phyloP scores from a whole-genome alignment of 1,140 invertebrate genomes.

The Bilobella aurantiaca region DNA sequence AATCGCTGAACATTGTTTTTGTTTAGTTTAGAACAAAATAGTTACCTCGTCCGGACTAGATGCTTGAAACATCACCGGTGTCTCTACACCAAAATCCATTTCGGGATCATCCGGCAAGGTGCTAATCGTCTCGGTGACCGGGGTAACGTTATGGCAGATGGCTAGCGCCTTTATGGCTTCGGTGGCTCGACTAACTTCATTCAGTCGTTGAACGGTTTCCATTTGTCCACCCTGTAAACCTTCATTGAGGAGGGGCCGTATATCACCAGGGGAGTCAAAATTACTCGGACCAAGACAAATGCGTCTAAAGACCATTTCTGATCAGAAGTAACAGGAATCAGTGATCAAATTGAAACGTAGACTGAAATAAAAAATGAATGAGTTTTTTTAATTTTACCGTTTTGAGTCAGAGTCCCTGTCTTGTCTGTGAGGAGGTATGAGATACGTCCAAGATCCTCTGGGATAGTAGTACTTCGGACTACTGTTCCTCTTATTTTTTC shows the following conservation, averaged over 20 bases:
- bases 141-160: slow-evolving; percentile 98
- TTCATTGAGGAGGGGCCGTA: slow-evolving; percentile 10
- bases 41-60: slow-evolving; percentile 92
- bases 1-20: neutral
- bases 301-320: slow-evolving; percentile 84
- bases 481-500: slow-evolving; percentile 85
- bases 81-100: slow-evolving; percentile 34
- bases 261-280: slow-evolving; percentile 18
- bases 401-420: slow-evolving; percentile 96
- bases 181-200: slow-evolving; percentile 62
- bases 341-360: neutral
- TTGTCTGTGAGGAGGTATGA: slow-evolving; percentile 94
- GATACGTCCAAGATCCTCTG: slow-evolving; percentile 94
- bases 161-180: slow-evolving; percentile 90
- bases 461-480: slow-evolving; percentile 96
- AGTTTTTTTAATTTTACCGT: slow-evolving; percentile 49
- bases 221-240: slow-evolving; percentile 10
- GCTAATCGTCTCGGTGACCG: slow-evolving; percentile 64
- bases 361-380: no score
- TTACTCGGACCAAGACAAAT: slow-evolving; percentile 71
- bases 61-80: slow-evolving; percentile 52
- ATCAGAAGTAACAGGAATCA: neutral
- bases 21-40: slow-evolving; percentile 8
- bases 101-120: slow-evolving; percentile 38
- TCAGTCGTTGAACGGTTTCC: slow-evolving; percentile 10